Evolutionary conservation across 2,888 invertebrate genomes (phyloP), one percentile per base, ranked within the genome.

Genomic region (Diploptera punctata): DNA sequence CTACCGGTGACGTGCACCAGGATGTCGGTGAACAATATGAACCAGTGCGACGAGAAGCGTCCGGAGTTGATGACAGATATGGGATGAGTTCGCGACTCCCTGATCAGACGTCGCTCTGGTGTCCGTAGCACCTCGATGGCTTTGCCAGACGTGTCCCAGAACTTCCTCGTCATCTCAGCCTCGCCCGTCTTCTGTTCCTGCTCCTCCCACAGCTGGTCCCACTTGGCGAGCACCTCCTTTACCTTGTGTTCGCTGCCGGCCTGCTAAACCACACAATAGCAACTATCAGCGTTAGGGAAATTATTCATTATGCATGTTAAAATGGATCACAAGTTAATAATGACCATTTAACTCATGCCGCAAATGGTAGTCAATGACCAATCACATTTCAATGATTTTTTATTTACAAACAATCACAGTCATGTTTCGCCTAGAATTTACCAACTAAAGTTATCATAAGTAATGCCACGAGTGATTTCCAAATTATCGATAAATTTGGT

Each of bases 11-110:
- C 84, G 79, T 95, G 94, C 71, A 94, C 88, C 75, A 96, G 90
- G 70, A 91, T 84, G 82, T 96, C 95, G 71, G 91, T 93, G 79
- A 96, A 89, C 67, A 96, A 84, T 76, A 95, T 88, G 79, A 96
- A 94, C 86, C 91, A 91, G 79, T 93, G 92, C 0, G 90, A 89
- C 3, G 91, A 90, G 81, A 95, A 92, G 75, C 92, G 86, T 24
- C 92, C 89, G 31, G 90, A 89, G 79, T 91, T 90, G 3, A 88
- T 85, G 73, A 94, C 83, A 76, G 88, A 88, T 2, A 96, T 82
- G 0, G 91, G 90, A 76, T 90, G 86, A 7, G 89, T 85, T 77
- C 89, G 89, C 1, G 94, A 95, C 78, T 95, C 94, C 71, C 92
- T 85, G 68, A 95, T 86, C 47, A 96, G 82, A n/a, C 95, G 87